Base-by-base conservation (phyloP, 2,888 invertebrate genomes). In the Nysson spinosus region DNA sequence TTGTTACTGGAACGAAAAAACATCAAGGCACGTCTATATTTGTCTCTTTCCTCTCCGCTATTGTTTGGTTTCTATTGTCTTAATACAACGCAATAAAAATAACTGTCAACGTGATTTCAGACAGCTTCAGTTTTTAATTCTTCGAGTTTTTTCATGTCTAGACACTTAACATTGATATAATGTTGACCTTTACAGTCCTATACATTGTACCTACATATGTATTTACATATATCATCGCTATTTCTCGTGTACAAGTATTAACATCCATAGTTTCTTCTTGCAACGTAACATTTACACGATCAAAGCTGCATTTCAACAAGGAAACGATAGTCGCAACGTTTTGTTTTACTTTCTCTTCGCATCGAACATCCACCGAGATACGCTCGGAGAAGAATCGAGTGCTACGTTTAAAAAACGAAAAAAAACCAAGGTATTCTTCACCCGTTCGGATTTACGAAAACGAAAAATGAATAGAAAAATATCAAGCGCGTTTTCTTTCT, bases 401-500 rank as follows among this genome's bases (percentile, higher is more conserved):
- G n/a, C n/a, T n/a, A n/a, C n/a, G n/a, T n/a, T n/a, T n/a, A n/a
- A n/a, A n/a, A n/a, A n/a, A n/a, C n/a, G n/a, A n/a, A n/a, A n/a
- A 67, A 68, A 58, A 55, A 63, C 39, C 19, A 63, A 55, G 47
- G 14, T 40, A 35, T 32, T 17, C 34, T 35, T 26, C 34, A 32
- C 17, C 20, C 40, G 47, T 68, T 22, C 28, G 37, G 68, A 58
- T 66, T 69, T 57, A 26, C 34, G 24, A 54, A 74, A 72, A 80
- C 69, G 52, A n/a, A n/a, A n/a, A n/a, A n/a, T n/a, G 52, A 77
- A 80, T 80, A 80, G 72, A 83, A 83, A 83, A 83, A 83, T 83
- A 83, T 77, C 54, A 79, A 72, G 71, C 61, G 42, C 54, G 51
- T 72, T 54, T 71, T 42, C 72, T 58, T 72, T 40, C n/a, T n/a